Evolutionary conservation across 2,113 vertebrate genomes (phyloP).

Genomic region (Percopsis transmontana): DNA sequence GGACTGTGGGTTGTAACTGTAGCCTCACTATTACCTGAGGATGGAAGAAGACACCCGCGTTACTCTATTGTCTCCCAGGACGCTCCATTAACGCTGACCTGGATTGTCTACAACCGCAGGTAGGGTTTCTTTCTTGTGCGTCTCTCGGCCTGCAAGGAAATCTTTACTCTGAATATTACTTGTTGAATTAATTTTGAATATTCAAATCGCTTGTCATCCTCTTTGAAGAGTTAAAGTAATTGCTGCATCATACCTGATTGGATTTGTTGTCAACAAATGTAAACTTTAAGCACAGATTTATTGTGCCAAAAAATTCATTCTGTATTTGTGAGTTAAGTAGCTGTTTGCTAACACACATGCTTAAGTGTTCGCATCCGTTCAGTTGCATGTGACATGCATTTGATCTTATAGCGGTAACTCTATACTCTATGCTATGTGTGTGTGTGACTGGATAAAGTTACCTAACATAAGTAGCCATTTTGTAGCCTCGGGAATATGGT

Average conservation of each 20-base stretch:
- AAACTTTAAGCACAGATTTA: not conserved
- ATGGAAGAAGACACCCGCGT: conserved; percentile 40
- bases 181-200: not conserved
- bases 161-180: not conserved
- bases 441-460: not conserved
- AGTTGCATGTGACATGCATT: not conserved
- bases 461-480: conserved; percentile 8
- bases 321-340: not conserved
- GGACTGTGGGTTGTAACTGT: conserved; percentile 47
- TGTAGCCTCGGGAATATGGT: conserved; percentile 12
- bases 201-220: not conserved
- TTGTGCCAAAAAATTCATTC: not conserved
- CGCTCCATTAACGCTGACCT: conserved; percentile 15
- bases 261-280: not conserved
- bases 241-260: not conserved
- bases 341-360: not conserved
- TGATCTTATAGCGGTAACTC: conserved; percentile 2
- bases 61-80: not conserved
- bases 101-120: conserved; percentile 5
- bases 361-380: not conserved
- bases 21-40: conserved; percentile 30
- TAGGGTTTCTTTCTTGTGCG: not conserved
- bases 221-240: not conserved
- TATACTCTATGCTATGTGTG: not conserved
- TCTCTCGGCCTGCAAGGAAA: not conserved